These are phyloP conservation scores for Sphaerodactylus townsendi DNA, from an alignment of 2,113 vertebrate species.

Conservation along the genomic window DNA sequence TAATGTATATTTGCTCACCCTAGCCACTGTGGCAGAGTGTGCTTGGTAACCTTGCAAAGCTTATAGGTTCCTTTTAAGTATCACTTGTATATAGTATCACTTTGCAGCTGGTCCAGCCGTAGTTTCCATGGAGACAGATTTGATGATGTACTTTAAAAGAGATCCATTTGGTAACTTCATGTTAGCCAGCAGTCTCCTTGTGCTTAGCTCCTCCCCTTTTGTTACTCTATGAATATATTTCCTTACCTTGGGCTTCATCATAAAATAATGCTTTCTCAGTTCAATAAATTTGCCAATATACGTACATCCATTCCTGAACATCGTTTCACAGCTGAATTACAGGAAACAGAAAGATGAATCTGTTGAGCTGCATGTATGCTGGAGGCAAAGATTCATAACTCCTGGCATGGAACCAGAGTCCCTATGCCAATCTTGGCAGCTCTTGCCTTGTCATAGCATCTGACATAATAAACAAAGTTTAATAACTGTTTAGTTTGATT, in stretches of 20 bases:
- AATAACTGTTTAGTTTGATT: background rate
- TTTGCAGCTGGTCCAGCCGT: slow-evolving; percentile 17
- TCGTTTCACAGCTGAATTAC: background rate
- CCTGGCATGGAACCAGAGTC: background rate
- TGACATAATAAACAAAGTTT: background rate
- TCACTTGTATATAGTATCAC: accelerated
- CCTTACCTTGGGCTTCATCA: background rate
- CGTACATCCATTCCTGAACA: too few species aligned
- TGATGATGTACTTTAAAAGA: background rate
- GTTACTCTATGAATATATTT: background rate
- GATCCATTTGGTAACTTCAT: background rate
- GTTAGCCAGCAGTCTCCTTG: background rate
- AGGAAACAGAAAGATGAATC: background rate
- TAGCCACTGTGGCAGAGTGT: accelerated
- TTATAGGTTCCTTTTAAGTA: background rate
- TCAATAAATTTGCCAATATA: background rate
- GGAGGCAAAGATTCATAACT: background rate
- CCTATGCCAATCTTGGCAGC: background rate
- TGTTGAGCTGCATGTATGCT: background rate
- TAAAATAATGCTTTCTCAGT: background rate
- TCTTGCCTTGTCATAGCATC: background rate
- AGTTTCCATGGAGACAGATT: slow-evolving; percentile 29
- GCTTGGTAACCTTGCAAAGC: background rate
- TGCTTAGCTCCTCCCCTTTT: accelerated
- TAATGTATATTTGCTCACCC: background rate